Evolutionary conservation across 2,113 vertebrate species (phyloP).

Genomic region (Romanogobio albipinnatus): DNA sequence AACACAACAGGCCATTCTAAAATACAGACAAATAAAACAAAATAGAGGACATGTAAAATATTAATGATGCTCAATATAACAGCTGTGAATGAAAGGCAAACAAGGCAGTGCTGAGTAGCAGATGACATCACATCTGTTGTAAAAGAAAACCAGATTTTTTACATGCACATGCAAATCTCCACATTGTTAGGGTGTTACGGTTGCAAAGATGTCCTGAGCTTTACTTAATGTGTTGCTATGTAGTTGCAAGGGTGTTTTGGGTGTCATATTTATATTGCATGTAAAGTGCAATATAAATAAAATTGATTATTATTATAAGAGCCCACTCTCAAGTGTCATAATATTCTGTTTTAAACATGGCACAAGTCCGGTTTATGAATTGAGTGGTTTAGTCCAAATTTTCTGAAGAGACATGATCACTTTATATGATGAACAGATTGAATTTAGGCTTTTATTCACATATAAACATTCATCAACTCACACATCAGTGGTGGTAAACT

Average conservation of each 20-base stretch:
- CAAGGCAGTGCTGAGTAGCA: not conserved
- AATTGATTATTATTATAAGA: too few species aligned
- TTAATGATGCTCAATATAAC: slow-evolving; percentile 26
- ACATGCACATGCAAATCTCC: not conserved
- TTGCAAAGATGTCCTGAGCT: not conserved
- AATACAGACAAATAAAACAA: slow-evolving; percentile 32
- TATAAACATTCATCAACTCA: too few species aligned
- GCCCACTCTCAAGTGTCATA: not conserved
- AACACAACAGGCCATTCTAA: not conserved
- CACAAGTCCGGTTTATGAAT: too few species aligned
- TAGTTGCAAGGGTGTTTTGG: not conserved
- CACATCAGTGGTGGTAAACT: too few species aligned
- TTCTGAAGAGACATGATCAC: too few species aligned
- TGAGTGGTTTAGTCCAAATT: too few species aligned
- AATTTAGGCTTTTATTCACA: too few species aligned
- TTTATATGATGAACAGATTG: too few species aligned
- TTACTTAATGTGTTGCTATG: not conserved
- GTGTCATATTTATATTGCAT: too few species aligned
- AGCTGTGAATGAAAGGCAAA: slow-evolving; percentile 26
- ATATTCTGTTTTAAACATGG: not conserved
- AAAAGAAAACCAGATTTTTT: not conserved
- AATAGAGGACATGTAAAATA: slow-evolving; percentile 18
- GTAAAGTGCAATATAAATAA: too few species aligned
- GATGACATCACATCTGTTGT: slow-evolving; percentile 3
- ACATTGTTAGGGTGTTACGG: not conserved